phyloP scores from a whole-genome alignment of 2,113 vertebrate genomes.

The Muntiacus reevesi region DNA sequence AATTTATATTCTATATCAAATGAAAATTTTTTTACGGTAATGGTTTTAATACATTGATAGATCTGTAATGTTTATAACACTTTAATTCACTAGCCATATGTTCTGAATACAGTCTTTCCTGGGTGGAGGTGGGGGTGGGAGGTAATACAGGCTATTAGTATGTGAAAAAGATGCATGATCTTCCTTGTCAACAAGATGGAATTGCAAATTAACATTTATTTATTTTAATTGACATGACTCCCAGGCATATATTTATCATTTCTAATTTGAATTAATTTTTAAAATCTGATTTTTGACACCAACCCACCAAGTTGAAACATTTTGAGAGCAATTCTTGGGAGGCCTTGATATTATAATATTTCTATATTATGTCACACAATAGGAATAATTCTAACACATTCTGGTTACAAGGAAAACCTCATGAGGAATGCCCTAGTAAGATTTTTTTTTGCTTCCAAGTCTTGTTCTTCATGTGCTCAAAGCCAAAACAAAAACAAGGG shows the following conservation, averaged over 20 bases:
- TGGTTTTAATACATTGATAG: neutral
- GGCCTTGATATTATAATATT: neutral
- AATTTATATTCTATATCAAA: neutral
- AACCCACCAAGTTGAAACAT: neutral
- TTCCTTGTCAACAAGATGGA: neutral
- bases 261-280: neutral
- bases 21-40: neutral
- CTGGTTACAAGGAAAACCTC: neutral
- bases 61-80: neutral
- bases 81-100: neutral
- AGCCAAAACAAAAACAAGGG: neutral
- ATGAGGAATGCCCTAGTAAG: neutral
- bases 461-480: neutral
- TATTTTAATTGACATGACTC: neutral
- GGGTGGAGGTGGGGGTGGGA: neutral
- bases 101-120: neutral
- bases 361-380: neutral
- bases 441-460: neutral
- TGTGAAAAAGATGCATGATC: neutral
- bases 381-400: neutral
- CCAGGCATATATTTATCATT: neutral
- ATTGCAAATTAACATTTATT: neutral
- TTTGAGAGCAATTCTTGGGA: neutral
- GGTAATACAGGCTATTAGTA: neutral
- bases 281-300: conserved; percentile 4